Conservation (phyloP, 2,797 vertebrate genomes). For the Amblyopsis hoosieri region DNA sequence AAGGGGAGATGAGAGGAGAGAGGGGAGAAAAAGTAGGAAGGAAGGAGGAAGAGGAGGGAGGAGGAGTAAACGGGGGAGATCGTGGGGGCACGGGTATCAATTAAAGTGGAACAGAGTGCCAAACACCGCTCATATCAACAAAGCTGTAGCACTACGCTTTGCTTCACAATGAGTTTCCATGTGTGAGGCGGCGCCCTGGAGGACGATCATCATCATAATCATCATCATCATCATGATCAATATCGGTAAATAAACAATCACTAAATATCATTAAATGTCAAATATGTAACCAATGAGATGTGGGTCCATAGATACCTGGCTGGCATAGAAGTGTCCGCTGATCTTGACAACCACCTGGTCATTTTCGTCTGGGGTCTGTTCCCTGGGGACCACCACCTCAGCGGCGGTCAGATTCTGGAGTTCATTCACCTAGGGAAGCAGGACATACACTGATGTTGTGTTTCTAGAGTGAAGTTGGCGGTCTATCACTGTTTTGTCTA, state of each 20-base stretch:
- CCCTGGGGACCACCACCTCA: slow-evolving; percentile 93
- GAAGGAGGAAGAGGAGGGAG: neutral
- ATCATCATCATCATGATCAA: neutral
- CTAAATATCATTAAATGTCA: too few species aligned
- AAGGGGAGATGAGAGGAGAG: neutral
- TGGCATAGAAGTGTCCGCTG: slow-evolving; percentile 96
- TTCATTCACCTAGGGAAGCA: slow-evolving; percentile 85
- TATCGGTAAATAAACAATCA: too few species aligned
- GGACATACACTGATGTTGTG: neutral
- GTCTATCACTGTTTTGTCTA: too few species aligned
- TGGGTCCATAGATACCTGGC: slow-evolving; percentile 80
- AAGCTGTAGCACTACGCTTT: too few species aligned
- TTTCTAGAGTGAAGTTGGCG: neutral
- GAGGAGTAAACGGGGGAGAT: neutral
- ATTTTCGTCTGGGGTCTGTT: slow-evolving; percentile 93
- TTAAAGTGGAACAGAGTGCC: neutral
- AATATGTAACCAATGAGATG: too few species aligned
- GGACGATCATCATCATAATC: neutral
- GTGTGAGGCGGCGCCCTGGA: neutral
- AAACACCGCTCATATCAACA: too few species aligned
- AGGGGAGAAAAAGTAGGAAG: neutral
- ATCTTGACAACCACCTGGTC: slow-evolving; percentile 97
- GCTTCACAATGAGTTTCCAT: too few species aligned
- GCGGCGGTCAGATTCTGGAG: slow-evolving; percentile 94
- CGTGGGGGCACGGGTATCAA: neutral